These are phyloP conservation scores for Callionymus lyra DNA, from an alignment of 2,113 vertebrate genomes.

Conservation along the genomic window DNA sequence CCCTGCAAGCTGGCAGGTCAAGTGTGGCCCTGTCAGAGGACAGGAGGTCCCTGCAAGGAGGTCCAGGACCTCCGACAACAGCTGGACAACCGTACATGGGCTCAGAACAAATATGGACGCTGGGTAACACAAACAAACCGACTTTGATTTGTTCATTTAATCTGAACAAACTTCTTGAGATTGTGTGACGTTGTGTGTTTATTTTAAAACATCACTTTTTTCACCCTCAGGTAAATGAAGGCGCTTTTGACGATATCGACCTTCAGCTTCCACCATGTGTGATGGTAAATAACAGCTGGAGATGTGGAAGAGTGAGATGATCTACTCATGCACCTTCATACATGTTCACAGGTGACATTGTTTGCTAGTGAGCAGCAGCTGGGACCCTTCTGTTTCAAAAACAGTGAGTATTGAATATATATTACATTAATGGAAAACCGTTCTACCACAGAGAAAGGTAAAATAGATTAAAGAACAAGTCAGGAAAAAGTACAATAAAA, in stretches of 20 bases:
- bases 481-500: no score
- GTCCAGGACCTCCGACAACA: slow-evolving; percentile 24
- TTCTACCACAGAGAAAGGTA: no score
- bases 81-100: slow-evolving; percentile 24
- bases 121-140: slow-evolving; percentile 44
- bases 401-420: slow-evolving; percentile 41
- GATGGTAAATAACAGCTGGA: slow-evolving; percentile 63
- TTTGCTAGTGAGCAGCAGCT: slow-evolving; percentile 23
- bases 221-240: slow-evolving; percentile 25
- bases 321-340: not conserved
- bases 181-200: not conserved
- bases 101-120: slow-evolving; percentile 24
- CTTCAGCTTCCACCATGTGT: slow-evolving; percentile 68
- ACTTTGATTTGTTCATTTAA: not conserved
- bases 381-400: slow-evolving; percentile 49
- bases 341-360: slow-evolving; percentile 46
- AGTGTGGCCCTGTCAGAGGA: slow-evolving; percentile 50
- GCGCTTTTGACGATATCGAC: slow-evolving; percentile 53
- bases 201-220: not conserved
- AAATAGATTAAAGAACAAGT: no score
- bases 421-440: not conserved
- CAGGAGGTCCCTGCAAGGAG: slow-evolving; percentile 24
- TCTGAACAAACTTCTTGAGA: not conserved
- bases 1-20: slow-evolving; percentile 60
- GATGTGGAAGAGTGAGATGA: not conserved